phyloP scores from a whole-genome alignment of 2,888 invertebrate species.

The Acleris emargana region DNA sequence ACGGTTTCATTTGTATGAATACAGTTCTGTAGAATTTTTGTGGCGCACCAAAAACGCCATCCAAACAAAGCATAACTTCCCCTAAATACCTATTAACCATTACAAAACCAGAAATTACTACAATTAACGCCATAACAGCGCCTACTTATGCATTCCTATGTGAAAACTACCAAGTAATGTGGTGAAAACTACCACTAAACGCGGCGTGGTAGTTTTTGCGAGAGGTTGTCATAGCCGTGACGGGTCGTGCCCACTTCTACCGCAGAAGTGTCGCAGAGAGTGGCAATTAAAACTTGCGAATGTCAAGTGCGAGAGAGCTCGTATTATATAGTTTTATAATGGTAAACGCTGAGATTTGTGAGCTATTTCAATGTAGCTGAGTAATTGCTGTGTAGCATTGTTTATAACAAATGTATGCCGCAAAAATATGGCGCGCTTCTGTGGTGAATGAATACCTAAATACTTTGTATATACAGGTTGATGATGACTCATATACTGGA shows the following conservation, averaged over 20 bases:
- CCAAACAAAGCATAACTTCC: conserved; percentile 13
- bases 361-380: conserved; percentile 21
- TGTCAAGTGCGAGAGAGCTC: conserved; percentile 70
- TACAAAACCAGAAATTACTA: conserved; percentile 22
- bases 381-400: conserved; percentile 23
- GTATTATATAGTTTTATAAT: conserved; percentile 67
- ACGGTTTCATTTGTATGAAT: no score
- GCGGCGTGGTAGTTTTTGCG: conserved; percentile 62
- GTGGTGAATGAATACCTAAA: no score
- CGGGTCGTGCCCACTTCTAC: conserved; percentile 65
- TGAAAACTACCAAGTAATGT: conserved; percentile 44
- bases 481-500: background rate
- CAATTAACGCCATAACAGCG: conserved; percentile 22
- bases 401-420: conserved; percentile 2
- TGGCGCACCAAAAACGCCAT: background rate
- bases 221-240: conserved; percentile 57
- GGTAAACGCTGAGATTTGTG: conserved; percentile 34
- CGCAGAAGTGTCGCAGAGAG: conserved; percentile 69
- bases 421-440: no score
- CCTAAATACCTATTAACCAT: conserved; percentile 15
- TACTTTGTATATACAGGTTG: no score
- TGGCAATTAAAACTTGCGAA: conserved; percentile 83
- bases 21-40: no score
- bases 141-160: conserved; percentile 26
- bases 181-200: conserved; percentile 56